Conservation (phyloP, 2,113 vertebrate genomes). For the Bufo gargarizans region DNA sequence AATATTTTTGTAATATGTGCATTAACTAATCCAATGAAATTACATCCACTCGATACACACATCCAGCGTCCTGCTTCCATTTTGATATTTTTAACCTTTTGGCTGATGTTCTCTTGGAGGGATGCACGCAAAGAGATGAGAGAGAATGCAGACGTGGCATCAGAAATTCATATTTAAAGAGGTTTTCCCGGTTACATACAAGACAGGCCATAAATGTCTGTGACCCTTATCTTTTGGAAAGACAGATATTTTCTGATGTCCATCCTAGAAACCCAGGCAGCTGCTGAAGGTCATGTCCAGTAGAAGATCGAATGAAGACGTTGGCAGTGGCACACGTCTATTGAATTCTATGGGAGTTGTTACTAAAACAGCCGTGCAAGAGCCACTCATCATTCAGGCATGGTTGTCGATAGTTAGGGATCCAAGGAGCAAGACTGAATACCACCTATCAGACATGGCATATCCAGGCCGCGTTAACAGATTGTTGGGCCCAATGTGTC, state of each 20-base stretch:
- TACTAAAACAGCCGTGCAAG: background rate
- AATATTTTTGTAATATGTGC: constrained; percentile 28
- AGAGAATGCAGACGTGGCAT: background rate
- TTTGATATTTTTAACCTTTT: background rate
- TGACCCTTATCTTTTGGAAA: background rate
- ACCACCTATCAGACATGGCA: too few relatives aligned
- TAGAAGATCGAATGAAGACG: too few relatives aligned
- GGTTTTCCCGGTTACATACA: background rate
- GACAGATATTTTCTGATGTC: background rate
- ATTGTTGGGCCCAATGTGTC: too few relatives aligned
- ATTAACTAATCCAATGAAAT: constrained; percentile 31
- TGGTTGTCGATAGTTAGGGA: too few relatives aligned
- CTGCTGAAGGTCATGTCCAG: too few relatives aligned
- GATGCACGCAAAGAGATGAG: background rate
- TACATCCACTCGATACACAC: background rate
- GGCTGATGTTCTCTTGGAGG: background rate
- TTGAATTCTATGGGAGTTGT: background rate
- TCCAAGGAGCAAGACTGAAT: too few relatives aligned
- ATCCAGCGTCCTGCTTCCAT: background rate
- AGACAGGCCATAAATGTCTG: background rate
- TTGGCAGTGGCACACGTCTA: background rate
- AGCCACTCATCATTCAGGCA: too few relatives aligned
- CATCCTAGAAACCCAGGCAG: background rate
- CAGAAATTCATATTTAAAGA: background rate
- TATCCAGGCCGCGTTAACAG: too few relatives aligned